Percentiles rank a stretch among this genome's conserved stretches.
Evolutionary conservation across 1,140 invertebrate species (phyloP).

Genomic region (Coenobita brevimanus): DNA sequence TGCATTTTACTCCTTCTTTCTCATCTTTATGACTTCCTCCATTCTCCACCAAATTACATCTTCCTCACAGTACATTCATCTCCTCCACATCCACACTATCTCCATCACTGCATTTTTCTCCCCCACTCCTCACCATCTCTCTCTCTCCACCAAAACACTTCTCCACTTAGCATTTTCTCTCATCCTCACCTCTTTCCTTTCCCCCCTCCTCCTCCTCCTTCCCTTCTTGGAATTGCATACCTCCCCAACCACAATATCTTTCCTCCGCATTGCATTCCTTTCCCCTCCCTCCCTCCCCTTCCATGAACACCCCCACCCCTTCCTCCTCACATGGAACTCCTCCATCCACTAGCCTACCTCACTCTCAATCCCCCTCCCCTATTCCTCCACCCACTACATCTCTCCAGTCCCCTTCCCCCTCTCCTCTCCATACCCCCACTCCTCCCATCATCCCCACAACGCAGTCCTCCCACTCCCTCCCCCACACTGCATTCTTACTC

Average conservation of each 20-base stretch:
- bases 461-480: too few relatives aligned
- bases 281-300: neutral
- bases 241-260: too few relatives aligned
- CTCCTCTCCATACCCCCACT: too few relatives aligned
- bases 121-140: neutral
- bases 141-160: too few relatives aligned
- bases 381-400: too few relatives aligned
- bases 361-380: too few relatives aligned
- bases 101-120: slow-evolving; percentile 5
- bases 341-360: neutral
- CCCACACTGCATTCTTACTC: too few relatives aligned
- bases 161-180: too few relatives aligned
- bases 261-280: too few relatives aligned
- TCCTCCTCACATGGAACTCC: neutral
- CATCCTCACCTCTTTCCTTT: neutral
- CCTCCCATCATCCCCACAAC: too few relatives aligned
- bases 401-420: neutral
- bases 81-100: neutral
- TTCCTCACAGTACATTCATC: neutral
- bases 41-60: neutral
- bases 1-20: neutral
- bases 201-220: neutral
- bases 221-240: too few relatives aligned
- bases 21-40: neutral
- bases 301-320: neutral